Conservation (phyloP, 2,113 vertebrate species). For the Tachuris rubrigastra region DNA sequence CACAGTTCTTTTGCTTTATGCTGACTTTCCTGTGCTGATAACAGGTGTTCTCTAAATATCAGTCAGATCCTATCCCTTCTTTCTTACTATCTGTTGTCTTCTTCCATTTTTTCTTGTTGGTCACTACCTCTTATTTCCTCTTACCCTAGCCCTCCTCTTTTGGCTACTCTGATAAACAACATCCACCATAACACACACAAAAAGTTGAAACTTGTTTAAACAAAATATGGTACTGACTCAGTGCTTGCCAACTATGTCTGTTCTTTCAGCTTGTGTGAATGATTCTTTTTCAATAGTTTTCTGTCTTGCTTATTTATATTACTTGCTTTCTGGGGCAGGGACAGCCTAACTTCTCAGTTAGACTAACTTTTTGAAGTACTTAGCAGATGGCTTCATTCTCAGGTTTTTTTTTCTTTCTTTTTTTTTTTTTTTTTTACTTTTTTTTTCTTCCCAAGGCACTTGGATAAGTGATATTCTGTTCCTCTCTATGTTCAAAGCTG, state of each 20-base stretch:
- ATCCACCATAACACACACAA: not conserved
- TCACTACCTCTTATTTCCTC: not conserved
- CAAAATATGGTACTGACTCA: constrained; percentile 2
- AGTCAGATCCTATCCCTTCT: not conserved
- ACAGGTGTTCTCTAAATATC: not conserved
- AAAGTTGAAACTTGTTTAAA: not conserved
- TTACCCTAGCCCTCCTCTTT: not conserved
- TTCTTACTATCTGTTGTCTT: not conserved
- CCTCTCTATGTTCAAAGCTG: not conserved
- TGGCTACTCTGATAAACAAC: not conserved
- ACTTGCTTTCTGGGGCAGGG: constrained; percentile 19
- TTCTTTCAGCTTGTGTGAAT: not conserved
- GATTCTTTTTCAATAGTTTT: constrained; percentile 10
- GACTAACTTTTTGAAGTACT: constrained; percentile 30
- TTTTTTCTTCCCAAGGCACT: not conserved
- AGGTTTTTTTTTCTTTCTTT: not conserved
- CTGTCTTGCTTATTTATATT: constrained; percentile 36
- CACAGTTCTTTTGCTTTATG: not conserved
- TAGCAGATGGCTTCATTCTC: constrained; percentile 54
- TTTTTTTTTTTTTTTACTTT: not conserved
- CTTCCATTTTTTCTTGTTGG: not conserved
- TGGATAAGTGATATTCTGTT: constrained; percentile 29
- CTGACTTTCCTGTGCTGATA: not conserved
- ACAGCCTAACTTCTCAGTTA: constrained; percentile 15
- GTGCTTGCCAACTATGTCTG: constrained; percentile 10